These are phyloP conservation scores for Dyspetes luteomarginatus DNA, from an alignment of 2,888 invertebrate species.

Conservation along the genomic window DNA sequence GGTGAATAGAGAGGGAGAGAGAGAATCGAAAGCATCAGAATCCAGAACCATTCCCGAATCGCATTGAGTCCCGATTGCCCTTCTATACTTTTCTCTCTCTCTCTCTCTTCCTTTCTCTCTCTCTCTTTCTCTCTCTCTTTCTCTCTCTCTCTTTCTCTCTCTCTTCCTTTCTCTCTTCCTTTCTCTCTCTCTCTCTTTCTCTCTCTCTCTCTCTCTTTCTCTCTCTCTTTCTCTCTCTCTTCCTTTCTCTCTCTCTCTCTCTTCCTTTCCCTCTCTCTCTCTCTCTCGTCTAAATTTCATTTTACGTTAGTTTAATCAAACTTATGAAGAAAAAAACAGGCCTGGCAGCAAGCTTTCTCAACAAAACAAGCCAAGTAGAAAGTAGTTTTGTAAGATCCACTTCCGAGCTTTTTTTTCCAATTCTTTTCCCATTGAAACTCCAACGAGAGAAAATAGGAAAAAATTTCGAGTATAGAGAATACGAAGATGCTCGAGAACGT, in stretches of 20 bases:
- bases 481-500: too few relatives aligned
- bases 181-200: conserved; percentile 5
- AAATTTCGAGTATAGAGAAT: too few relatives aligned
- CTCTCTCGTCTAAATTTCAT: conserved; percentile 44
- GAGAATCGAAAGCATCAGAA: conserved; percentile 40
- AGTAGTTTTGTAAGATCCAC: too few relatives aligned
- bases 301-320: conserved; percentile 52
- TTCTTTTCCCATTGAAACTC: background rate
- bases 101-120: conserved; percentile 16
- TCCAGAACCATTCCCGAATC: conserved; percentile 45
- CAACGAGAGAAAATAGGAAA: too few relatives aligned
- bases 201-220: conserved; percentile 7
- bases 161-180: too few relatives aligned
- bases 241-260: conserved; percentile 9
- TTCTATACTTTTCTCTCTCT: conserved; percentile 4
- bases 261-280: background rate
- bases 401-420: background rate
- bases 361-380: conserved; percentile 48
- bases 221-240: background rate
- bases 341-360: conserved; percentile 15
- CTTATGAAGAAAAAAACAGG: conserved; percentile 42
- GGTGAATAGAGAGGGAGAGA: background rate
- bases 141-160: conserved; percentile 1
- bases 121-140: conserved; percentile 17
- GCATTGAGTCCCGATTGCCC: conserved; percentile 30